Percentiles rank a stretch among this genome's conserved stretches.
phyloP scores from a whole-genome alignment of 2,888 invertebrate genomes.

The Xylophagus ater region DNA sequence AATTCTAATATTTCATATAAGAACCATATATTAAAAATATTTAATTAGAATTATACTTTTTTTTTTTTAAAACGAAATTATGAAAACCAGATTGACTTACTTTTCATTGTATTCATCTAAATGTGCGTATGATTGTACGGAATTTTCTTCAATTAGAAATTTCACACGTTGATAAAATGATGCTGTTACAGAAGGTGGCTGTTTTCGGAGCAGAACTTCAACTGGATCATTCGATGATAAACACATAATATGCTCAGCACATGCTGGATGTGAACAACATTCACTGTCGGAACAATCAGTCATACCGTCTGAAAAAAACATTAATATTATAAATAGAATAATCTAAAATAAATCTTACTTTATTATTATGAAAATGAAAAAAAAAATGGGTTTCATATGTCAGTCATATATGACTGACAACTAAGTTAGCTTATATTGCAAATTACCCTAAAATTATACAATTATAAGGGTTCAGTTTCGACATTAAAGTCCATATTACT shows the following conservation, averaged over 20 bases:
- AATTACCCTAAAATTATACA: no score
- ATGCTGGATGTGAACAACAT: constrained; percentile 83
- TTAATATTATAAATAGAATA: constrained; percentile 3
- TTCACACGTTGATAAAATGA: constrained; percentile 96
- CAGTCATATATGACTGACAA: no score
- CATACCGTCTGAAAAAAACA: constrained; percentile 72
- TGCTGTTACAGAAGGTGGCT: constrained; percentile 91
- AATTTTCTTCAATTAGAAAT: constrained; percentile 96
- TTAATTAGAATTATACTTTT: no score
- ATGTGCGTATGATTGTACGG: constrained; percentile 96
- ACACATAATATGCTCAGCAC: constrained; percentile 88
- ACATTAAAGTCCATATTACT: no score
- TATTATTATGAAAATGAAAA: no score
- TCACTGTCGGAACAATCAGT: constrained; percentile 98
- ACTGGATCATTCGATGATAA: constrained; percentile 92
- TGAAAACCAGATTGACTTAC: constrained; percentile 53
- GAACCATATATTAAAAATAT: no score
- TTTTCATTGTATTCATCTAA: constrained; percentile 97
- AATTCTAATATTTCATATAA: no score
- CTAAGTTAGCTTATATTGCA: no score
- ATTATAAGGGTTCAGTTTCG: no score
- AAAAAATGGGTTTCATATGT: no score
- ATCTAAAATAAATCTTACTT: neutral
- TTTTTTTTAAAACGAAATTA: constrained; percentile 3
- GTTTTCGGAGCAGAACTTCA: constrained; percentile 89